Evolutionary conservation across 2,888 invertebrate species (phyloP).

Genomic region (Nomada fucata): DNA sequence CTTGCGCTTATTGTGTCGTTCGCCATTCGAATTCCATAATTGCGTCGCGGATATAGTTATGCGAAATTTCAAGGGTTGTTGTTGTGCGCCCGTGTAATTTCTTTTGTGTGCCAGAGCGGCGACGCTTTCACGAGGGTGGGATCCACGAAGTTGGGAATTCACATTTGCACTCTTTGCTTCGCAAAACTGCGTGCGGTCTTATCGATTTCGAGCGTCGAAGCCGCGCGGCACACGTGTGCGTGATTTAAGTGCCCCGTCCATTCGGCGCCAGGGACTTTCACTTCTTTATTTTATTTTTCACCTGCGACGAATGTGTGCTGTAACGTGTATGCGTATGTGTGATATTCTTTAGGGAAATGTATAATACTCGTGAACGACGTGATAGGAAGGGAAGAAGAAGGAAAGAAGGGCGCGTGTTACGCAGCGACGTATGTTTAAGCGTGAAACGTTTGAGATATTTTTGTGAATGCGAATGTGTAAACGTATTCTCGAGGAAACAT

Average conservation of each 20-base stretch:
- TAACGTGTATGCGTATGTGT: not conserved
- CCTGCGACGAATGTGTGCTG: not conserved
- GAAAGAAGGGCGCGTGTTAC: not conserved
- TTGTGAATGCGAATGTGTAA: slow-evolving; percentile 3
- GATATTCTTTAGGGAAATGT: not conserved
- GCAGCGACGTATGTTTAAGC: not conserved
- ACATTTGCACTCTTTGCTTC: slow-evolving; percentile 4
- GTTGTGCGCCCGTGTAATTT: not conserved
- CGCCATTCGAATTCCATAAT: no score
- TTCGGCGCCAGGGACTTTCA: slow-evolving; percentile 19
- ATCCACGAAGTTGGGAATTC: slow-evolving; percentile 18
- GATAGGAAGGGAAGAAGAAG: no score
- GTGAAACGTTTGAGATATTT: slow-evolving; percentile 19
- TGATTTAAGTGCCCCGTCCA: slow-evolving; percentile 38
- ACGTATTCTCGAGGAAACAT: not conserved
- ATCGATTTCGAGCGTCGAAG: slow-evolving; percentile 53
- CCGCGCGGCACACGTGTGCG: slow-evolving; percentile 30
- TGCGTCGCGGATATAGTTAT: not conserved
- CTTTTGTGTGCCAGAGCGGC: not conserved
- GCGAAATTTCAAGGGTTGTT: not conserved
- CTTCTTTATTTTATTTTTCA: not conserved
- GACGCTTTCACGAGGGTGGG: not conserved
- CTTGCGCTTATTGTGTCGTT: no score
- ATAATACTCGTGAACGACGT: no score
- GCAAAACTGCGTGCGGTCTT: slow-evolving; percentile 38